Conservation (phyloP, 2,888 invertebrate genomes). For the Agriotes lineatus region DNA sequence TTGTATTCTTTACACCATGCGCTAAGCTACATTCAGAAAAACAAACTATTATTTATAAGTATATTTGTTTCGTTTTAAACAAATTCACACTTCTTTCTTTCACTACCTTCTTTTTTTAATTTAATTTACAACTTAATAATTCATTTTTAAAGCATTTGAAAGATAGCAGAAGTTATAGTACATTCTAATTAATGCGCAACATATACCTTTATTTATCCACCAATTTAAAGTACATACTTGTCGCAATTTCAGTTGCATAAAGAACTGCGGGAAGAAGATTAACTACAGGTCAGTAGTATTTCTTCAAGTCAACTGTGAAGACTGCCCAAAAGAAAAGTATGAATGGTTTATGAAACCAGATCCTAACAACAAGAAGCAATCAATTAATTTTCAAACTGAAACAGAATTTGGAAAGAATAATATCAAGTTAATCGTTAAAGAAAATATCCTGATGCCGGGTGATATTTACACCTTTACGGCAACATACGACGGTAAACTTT, state of each 20-base stretch:
- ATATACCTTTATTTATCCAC: no score
- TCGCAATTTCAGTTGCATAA: constrained; percentile 19
- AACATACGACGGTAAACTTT: constrained; percentile 12
- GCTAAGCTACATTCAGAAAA: no score
- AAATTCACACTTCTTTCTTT: no score
- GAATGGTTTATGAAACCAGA: constrained; percentile 21
- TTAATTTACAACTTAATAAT: no score
- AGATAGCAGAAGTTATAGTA: no score
- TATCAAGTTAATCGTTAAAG: constrained; percentile 20
- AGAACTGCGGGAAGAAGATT: constrained; percentile 16
- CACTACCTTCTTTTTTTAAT: no score
- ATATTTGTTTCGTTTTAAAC: no score
- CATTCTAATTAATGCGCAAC: no score
- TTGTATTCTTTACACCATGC: no score
- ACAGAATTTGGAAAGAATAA: constrained; percentile 4
- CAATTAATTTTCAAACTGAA: constrained; percentile 19
- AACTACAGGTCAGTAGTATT: background rate
- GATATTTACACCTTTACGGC: constrained; percentile 27
- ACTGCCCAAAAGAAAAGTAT: constrained; percentile 13
- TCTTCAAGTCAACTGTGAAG: constrained; percentile 10
- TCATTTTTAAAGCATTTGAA: no score
- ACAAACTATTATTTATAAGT: no score
- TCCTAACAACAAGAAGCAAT: background rate
- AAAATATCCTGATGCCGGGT: constrained; percentile 18
- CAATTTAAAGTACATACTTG: no score